These are phyloP conservation scores for Trichoplusia ni DNA, from an alignment of 1,140 invertebrate species.

Conservation along the genomic window DNA sequence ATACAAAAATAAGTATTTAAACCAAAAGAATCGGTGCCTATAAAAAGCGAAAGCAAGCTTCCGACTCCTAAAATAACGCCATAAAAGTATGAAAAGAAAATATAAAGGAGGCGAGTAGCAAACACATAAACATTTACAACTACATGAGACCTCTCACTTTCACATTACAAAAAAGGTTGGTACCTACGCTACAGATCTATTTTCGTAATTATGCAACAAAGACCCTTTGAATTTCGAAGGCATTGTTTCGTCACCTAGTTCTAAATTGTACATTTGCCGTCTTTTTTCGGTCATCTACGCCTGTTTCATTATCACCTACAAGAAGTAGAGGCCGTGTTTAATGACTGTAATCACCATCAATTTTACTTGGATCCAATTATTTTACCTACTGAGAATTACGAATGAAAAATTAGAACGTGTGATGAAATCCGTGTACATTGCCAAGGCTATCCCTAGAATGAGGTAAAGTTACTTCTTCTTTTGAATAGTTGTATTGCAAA, in stretches of 20 bases:
- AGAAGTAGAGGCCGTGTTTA: background rate
- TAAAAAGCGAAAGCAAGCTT: slow-evolving; percentile 45
- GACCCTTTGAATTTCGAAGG: slow-evolving; percentile 4
- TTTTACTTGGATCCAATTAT: slow-evolving; percentile 12
- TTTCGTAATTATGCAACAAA: slow-evolving; percentile 50
- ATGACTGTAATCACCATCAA: slow-evolving; percentile 13
- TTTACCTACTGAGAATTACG: background rate
- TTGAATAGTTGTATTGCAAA: too few relatives aligned
- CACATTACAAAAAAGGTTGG: slow-evolving; percentile 48
- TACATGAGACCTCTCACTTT: slow-evolving; percentile 49
- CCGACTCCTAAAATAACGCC: slow-evolving; percentile 37
- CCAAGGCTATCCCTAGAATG: too few relatives aligned
- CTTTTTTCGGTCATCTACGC: background rate
- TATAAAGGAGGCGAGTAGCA: slow-evolving; percentile 53
- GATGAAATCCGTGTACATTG: too few relatives aligned
- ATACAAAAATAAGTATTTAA: background rate
- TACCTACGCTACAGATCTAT: too few relatives aligned
- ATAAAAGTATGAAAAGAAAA: slow-evolving; percentile 44
- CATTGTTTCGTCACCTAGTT: background rate
- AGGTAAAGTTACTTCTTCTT: too few relatives aligned
- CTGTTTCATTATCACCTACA: background rate
- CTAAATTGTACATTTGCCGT: background rate
- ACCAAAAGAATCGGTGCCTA: background rate
- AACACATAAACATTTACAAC: slow-evolving; percentile 49
- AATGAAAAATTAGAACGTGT: slow-evolving; percentile 7